phyloP scores from a whole-genome alignment of 2,113 vertebrate genomes.

The Hipposideros armiger region DNA sequence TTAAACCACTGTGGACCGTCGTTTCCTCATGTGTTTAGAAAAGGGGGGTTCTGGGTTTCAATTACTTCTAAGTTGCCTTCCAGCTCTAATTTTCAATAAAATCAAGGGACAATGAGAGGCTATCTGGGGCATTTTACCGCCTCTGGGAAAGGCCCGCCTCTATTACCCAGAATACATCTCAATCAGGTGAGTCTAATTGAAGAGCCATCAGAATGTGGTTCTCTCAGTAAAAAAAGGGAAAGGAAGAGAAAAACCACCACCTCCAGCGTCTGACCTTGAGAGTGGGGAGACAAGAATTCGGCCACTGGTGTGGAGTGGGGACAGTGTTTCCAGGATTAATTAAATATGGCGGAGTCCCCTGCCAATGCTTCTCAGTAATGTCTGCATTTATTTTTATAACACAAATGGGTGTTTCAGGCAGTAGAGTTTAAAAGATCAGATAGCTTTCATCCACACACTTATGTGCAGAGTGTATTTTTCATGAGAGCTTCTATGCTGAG shows the following conservation, averaged over 20 bases:
- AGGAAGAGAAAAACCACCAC: neutral
- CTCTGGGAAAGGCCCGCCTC: neutral
- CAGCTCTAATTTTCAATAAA: conserved; percentile 31
- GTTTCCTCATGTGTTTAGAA: neutral
- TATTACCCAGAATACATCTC: neutral
- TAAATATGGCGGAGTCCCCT: neutral
- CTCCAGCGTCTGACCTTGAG: neutral
- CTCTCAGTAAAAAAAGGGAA: neutral
- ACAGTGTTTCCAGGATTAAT: conserved; percentile 1
- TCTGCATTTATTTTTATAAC: conserved; percentile 54
- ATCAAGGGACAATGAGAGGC: neutral
- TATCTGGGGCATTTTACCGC: neutral
- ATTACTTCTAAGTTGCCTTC: neutral
- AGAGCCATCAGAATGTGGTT: neutral
- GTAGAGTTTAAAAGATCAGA: neutral
- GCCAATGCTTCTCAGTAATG: neutral
- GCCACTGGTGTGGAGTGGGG: neutral
- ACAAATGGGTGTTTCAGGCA: conserved; percentile 27
- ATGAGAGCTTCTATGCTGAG: neutral
- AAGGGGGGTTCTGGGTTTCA: neutral
- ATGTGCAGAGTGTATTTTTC: neutral
- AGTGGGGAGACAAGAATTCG: neutral
- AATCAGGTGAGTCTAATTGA: neutral
- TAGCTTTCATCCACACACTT: neutral
- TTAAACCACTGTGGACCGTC: neutral